Conservation (phyloP, 2,113 vertebrate species). For the Rhombomys opimus region DNA sequence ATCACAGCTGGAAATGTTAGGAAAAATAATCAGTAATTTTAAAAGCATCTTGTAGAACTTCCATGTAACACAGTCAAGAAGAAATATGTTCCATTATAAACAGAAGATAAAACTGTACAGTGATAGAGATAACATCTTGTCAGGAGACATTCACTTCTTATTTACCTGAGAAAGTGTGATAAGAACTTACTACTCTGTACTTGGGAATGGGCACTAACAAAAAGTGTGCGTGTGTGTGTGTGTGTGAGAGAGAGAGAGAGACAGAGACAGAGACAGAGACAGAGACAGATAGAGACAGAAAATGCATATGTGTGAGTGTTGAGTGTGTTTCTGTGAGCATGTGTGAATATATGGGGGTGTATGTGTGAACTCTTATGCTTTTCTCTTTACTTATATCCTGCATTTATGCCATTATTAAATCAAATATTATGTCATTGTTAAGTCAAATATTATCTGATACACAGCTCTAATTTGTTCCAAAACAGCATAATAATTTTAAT, state of each 20-base stretch:
- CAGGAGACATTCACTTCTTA: not conserved
- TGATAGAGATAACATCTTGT: not conserved
- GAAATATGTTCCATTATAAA: not conserved
- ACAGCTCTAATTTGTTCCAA: not conserved
- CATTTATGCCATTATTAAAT: no score
- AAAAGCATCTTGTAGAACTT: not conserved
- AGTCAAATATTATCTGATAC: not conserved
- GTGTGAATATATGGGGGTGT: not conserved
- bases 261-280: no score
- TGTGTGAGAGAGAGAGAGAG: not conserved
- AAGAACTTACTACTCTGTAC: not conserved
- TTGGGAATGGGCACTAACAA: not conserved
- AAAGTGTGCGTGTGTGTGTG: not conserved
- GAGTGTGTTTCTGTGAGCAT: not conserved
- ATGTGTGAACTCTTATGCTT: not conserved
- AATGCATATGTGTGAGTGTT: not conserved
- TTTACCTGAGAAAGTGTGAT: not conserved
- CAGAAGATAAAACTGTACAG: not conserved
- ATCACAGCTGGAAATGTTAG: not conserved
- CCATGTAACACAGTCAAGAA: not conserved
- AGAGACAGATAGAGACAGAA: no score
- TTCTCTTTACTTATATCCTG: not conserved
- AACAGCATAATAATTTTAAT: not conserved
- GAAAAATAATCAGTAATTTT: not conserved
- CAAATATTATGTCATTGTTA: not conserved